Evolutionary conservation across 2,888 invertebrate species (phyloP).

Genomic region (Aproaerema taeniolella): DNA sequence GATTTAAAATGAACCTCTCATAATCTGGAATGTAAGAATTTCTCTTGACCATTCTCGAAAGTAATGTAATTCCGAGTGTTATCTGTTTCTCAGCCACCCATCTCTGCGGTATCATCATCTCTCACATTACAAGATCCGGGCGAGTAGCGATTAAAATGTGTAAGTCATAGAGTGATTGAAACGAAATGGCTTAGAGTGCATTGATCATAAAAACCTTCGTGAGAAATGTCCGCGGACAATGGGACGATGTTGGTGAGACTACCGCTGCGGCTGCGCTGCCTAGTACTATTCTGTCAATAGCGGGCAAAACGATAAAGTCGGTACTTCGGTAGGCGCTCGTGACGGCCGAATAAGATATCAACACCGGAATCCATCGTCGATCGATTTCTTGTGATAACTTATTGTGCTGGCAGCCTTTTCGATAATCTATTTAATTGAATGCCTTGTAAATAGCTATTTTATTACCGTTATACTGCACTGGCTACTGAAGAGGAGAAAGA

Average conservation of each 20-base stretch:
- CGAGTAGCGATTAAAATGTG: slow-evolving; percentile 42
- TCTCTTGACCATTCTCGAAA: too few species aligned
- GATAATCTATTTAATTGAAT: background rate
- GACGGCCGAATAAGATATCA: slow-evolving; percentile 49
- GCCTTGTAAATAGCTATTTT: too few species aligned
- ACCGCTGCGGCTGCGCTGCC: slow-evolving; percentile 34
- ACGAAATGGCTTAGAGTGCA: slow-evolving; percentile 51
- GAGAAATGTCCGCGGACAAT: slow-evolving; percentile 56
- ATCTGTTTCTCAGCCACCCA: slow-evolving; percentile 5
- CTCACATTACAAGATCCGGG: slow-evolving; percentile 16
- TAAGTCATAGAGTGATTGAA: slow-evolving; percentile 46
- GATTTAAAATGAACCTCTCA: too few species aligned
- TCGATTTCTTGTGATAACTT: slow-evolving; percentile 31
- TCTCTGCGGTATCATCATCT: slow-evolving; percentile 13
- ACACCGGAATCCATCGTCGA: slow-evolving; percentile 36
- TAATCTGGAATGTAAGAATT: too few species aligned
- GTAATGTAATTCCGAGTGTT: background rate
- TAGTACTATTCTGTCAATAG: slow-evolving; percentile 41
- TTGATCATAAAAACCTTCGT: slow-evolving; percentile 55
- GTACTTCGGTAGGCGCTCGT: slow-evolving; percentile 37
- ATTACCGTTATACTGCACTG: too few species aligned
- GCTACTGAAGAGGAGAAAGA: too few species aligned
- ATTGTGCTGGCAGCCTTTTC: slow-evolving; percentile 28
- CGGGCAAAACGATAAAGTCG: slow-evolving; percentile 41
- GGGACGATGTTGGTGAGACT: slow-evolving; percentile 35